Evolutionary conservation across 2,113 vertebrate genomes (phyloP), one percentile per base, ranked within the genome.

Genomic region (Todiramphus saurophagus): DNA sequence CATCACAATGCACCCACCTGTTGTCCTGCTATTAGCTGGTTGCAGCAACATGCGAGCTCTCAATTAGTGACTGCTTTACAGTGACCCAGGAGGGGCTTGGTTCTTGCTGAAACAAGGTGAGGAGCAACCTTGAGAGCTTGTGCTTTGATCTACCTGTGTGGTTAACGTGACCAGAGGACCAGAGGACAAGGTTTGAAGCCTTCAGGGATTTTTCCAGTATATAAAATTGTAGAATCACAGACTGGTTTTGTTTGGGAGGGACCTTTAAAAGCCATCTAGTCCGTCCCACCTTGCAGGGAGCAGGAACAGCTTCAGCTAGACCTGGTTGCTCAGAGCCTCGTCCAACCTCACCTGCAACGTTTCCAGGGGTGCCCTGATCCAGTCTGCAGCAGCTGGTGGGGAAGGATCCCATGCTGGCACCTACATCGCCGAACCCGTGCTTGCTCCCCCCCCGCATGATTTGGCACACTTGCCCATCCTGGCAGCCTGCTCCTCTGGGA

Each of bases 1-100:
- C 60, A n/a, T 50, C 25, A 33, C 55, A 93, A 63, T 6, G 31
- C 13, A 7, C 11, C 24, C 56, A 48, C 28, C 62, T 11, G 8
- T 60, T 68, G 63, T 69, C 44, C 76, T 51, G 33, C 25, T 37
- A 5, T 31, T 51, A 50, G 16, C 35, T 1, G 3, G 25, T 24
- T 46, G 43, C 55, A 16, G 58, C 31, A n/a, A 5, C 7, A 0
- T 4, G 44, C 19, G 12, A 41, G 64, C 30, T n/a, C 43, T 53
- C 1, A 3, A 9, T 31, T 13, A 31, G 5, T 1, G 0, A 16
- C 4, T 17, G n/a, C n/a, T 76, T 80, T 63, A 15, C 33, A 37
- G 77, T 1, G 0, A 31, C 67, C 53, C 1, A 2, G 12, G 60
- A 74, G 30, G 50, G 50, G 73, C 43, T 68, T n/a, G 53, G 28